phyloP scores from a whole-genome alignment of 2,797 vertebrate genomes.

The Gambusia yucatana region DNA sequence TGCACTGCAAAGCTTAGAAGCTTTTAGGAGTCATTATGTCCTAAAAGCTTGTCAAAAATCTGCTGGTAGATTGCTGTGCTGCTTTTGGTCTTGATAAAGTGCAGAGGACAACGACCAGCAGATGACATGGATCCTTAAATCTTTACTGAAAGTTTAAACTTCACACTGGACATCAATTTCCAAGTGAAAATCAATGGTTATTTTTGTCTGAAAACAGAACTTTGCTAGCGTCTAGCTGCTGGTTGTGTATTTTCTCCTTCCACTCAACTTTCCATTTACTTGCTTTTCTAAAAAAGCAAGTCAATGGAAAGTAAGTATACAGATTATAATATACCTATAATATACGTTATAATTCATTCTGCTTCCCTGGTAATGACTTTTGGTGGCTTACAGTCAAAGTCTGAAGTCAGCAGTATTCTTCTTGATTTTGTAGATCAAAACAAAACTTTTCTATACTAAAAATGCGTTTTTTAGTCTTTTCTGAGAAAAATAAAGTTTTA shows the following conservation, averaged over 20 bases:
- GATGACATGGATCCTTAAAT: not conserved
- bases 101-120: not conserved
- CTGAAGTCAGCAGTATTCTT: not conserved
- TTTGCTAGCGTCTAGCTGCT: not conserved
- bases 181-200: not conserved
- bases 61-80: no score
- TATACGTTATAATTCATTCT: not conserved
- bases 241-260: not conserved
- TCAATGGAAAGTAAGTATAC: not conserved
- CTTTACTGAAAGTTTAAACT: not conserved
- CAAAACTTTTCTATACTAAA: not conserved
- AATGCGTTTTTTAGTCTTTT: not conserved
- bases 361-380: not conserved
- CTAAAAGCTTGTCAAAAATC: no score
- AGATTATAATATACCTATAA: no score
- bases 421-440: not conserved
- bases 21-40: no score
- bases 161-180: not conserved
- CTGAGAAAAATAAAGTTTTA: not conserved
- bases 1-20: no score
- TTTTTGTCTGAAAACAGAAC: not conserved
- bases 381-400: not conserved
- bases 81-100: no score
- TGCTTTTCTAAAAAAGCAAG: no score
- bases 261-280: not conserved